Percentiles rank a stretch among this genome's conserved stretches.
phyloP scores from a whole-genome alignment of 35 echinoderm and acorn worm species.

The Holothuria glaberrima region DNA sequence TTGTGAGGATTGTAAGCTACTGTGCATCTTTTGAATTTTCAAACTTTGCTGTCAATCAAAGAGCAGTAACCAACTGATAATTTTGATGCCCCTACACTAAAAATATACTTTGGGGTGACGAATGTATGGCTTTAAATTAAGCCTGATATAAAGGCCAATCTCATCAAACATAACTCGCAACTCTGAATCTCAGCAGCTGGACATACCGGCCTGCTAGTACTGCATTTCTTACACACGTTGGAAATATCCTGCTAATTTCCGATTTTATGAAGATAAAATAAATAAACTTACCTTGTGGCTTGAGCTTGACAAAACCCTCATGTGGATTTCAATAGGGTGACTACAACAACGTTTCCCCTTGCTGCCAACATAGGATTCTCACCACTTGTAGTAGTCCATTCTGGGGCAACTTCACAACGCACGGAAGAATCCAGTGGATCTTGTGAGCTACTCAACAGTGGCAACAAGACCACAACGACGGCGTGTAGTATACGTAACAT shows the following conservation, averaged over 20 bases:
- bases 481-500: too few relatives aligned
- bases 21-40: too few relatives aligned
- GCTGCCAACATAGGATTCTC: slow-evolving; percentile 56
- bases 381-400: background rate
- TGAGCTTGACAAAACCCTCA: slow-evolving; percentile 75
- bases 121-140: too few relatives aligned
- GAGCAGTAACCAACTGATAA: too few relatives aligned
- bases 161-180: too few relatives aligned
- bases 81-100: too few relatives aligned
- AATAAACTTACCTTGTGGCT: slow-evolving; percentile 53
- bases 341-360: slow-evolving; percentile 69
- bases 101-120: too few relatives aligned
- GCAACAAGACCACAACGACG: background rate
- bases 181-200: too few relatives aligned
- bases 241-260: background rate
- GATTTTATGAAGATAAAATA: background rate
- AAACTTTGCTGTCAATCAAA: too few relatives aligned
- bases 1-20: too few relatives aligned
- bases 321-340: slow-evolving; percentile 73
- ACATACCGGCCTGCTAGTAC: too few relatives aligned
- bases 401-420: background rate
- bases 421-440: background rate
- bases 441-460: background rate
- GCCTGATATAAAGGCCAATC: too few relatives aligned
- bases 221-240: background rate